Conservation (phyloP, 2,888 invertebrate species). For the Tetrapedia diversipes region DNA sequence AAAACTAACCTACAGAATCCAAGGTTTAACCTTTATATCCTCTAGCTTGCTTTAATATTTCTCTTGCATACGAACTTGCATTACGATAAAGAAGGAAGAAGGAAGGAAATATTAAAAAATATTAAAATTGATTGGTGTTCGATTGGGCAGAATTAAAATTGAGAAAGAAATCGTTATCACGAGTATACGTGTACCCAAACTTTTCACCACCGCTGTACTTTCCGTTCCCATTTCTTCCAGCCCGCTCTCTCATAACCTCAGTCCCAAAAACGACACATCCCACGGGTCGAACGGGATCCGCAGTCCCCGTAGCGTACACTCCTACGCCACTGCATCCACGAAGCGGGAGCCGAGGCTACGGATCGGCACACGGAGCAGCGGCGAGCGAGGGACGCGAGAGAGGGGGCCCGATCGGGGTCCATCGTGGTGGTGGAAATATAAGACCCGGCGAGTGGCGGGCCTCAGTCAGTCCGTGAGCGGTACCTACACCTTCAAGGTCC, state of each 20-base stretch:
- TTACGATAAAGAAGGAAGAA: no score
- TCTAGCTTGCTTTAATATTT: no score
- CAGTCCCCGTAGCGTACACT: neutral
- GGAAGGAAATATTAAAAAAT: no score
- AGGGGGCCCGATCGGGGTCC: slow-evolving; percentile 58
- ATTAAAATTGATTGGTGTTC: no score
- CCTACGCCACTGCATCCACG: slow-evolving; percentile 47
- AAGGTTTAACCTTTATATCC: no score
- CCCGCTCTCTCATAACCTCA: neutral
- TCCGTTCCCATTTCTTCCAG: neutral
- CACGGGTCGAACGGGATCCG: neutral
- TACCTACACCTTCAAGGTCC: slow-evolving; percentile 79
- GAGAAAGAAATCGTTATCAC: no score
- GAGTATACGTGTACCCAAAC: no score
- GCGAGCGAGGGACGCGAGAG: slow-evolving; percentile 55
- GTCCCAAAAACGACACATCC: neutral
- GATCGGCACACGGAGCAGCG: slow-evolving; percentile 42
- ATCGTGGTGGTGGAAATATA: slow-evolving; percentile 82
- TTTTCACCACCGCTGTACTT: no score
- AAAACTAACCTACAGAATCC: no score
- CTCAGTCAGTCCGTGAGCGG: slow-evolving; percentile 81
- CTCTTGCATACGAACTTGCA: no score
- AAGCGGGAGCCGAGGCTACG: slow-evolving; percentile 13
- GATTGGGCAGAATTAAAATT: no score
- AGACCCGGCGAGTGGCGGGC: slow-evolving; percentile 77